Evolutionary conservation across 2,888 invertebrate genomes (phyloP).

Genomic region (Machimus rusticus): DNA sequence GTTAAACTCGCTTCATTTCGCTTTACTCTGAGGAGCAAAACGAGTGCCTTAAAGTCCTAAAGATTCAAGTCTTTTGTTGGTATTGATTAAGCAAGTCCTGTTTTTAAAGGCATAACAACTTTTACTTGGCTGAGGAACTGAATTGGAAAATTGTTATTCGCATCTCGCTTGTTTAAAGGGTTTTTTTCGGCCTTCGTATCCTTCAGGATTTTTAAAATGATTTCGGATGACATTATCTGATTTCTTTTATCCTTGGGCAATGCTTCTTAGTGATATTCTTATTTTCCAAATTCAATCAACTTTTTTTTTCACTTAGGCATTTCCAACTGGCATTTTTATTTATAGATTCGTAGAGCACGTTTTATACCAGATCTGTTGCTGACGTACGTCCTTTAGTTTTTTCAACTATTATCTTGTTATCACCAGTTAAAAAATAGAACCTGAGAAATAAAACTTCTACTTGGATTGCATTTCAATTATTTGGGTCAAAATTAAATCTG

Average conservation of each 20-base stretch:
- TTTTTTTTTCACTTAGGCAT: background rate
- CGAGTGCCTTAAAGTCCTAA: background rate
- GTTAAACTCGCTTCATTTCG: background rate
- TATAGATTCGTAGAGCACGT: background rate
- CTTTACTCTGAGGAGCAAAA: background rate
- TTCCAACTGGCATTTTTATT: background rate
- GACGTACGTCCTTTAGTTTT: background rate
- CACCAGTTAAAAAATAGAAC: background rate
- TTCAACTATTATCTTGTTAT: background rate
- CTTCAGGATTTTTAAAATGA: background rate
- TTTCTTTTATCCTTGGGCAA: background rate
- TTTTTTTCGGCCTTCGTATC: background rate
- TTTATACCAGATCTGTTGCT: background rate
- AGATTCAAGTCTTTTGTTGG: background rate
- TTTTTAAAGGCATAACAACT: background rate
- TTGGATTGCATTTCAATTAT: background rate
- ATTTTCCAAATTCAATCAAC: background rate
- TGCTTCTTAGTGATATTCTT: background rate
- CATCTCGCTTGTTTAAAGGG: background rate
- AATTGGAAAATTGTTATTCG: background rate
- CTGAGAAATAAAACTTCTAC: background rate
- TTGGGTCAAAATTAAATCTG: background rate
- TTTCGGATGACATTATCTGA: background rate
- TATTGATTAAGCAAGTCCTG: background rate
- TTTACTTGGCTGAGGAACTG: background rate